A percentile compares a stretch with the other conserved stretches of the same genome.
phyloP scores from a whole-genome alignment of 2,888 invertebrate species.

The Rapana venosa region DNA sequence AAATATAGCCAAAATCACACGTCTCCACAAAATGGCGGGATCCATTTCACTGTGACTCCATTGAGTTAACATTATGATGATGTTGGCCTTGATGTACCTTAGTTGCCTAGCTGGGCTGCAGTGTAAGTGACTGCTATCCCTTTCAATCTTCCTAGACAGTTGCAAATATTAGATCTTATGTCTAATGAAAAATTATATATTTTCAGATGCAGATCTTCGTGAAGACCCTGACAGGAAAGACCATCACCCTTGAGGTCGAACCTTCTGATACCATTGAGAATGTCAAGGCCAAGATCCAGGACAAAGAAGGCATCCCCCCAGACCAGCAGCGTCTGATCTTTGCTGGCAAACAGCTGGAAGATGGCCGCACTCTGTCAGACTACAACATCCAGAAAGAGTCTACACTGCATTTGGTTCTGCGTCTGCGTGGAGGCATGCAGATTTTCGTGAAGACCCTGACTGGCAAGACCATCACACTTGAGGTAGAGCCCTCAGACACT shows the following conservation, averaged over 20 bases:
- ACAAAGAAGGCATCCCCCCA: constrained; percentile 48
- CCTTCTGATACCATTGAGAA: constrained; percentile 96
- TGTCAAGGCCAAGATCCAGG: constrained; percentile 80
- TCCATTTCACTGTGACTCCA: too few species aligned
- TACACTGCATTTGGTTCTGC: constrained; percentile 86
- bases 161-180: too few species aligned
- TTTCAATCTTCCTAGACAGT: too few species aligned
- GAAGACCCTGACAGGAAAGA: constrained; percentile 78
- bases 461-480: constrained; percentile 75
- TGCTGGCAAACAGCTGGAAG: constrained; percentile 46
- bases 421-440: constrained; percentile 78
- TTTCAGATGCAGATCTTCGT: constrained; percentile 85
- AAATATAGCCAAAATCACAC: too few species aligned
- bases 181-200: too few species aligned
- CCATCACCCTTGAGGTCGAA: constrained; percentile 82
- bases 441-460: constrained; percentile 83
- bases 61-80: too few species aligned
- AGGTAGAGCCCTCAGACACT: constrained; percentile 89
- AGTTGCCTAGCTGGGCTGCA: too few species aligned
- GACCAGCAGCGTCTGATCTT: constrained; percentile 38
- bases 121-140: too few species aligned
- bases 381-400: constrained; percentile 91
- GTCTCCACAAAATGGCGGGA: too few species aligned
- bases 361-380: constrained; percentile 89
- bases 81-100: too few species aligned